phyloP scores from a whole-genome alignment of 2,888 invertebrate genomes.

The Aplocera efformata region DNA sequence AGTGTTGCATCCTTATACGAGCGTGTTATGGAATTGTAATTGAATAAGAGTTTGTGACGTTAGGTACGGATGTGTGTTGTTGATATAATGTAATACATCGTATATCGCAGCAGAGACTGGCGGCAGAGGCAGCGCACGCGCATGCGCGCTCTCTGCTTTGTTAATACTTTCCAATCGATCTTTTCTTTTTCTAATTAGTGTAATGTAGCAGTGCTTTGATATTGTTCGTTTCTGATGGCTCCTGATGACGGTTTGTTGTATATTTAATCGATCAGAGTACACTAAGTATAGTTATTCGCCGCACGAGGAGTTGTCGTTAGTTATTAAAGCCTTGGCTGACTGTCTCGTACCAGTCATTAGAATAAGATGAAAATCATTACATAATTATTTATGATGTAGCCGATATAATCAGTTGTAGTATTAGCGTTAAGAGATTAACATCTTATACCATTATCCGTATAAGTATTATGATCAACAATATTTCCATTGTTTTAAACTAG shows the following conservation, averaged over 20 bases:
- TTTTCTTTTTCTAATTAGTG: conserved; percentile 8
- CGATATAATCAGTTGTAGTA: conserved; percentile 60
- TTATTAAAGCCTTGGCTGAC: conserved; percentile 61
- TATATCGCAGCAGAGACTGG: conserved; percentile 6
- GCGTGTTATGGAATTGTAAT: conserved; percentile 65
- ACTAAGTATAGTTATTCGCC: conserved; percentile 8
- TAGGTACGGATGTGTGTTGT: conserved; percentile 42
- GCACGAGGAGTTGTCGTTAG: conserved; percentile 39
- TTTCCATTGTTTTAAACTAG: conserved; percentile 74
- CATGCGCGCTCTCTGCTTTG: conserved; percentile 18
- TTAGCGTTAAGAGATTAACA: conserved; percentile 67
- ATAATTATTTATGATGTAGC: conserved; percentile 65
- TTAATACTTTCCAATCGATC: conserved; percentile 4
- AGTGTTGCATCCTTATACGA: conserved; percentile 52
- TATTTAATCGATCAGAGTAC: conserved; percentile 19
- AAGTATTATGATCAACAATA: conserved; percentile 77
- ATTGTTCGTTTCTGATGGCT: conserved; percentile 20
- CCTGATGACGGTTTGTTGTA: conserved; percentile 18
- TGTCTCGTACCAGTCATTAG: conserved; percentile 73
- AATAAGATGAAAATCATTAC: conserved; percentile 48
- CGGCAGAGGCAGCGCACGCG: too few relatives aligned
- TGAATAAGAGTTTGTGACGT: conserved; percentile 45
- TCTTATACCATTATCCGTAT: conserved; percentile 75
- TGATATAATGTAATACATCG: conserved; percentile 16
- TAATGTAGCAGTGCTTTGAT: conserved; percentile 8